phyloP scores from a whole-genome alignment of 2,113 vertebrate species.

The Paraplagusia blochii region DNA sequence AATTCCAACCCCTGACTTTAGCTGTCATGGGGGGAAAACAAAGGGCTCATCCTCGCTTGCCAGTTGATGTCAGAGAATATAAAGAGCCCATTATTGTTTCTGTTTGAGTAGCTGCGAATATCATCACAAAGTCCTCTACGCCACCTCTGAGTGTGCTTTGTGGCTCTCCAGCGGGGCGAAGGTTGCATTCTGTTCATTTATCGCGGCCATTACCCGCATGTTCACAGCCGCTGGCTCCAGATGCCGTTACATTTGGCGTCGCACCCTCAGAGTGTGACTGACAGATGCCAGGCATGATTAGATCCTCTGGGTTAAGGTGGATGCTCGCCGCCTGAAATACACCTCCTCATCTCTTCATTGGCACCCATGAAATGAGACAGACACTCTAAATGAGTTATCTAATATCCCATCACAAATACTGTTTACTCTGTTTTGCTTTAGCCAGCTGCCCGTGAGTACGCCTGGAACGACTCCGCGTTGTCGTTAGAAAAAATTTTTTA shows the following conservation, averaged over 20 bases:
- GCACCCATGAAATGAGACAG: slow-evolving; percentile 72
- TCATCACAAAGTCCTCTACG: slow-evolving; percentile 46
- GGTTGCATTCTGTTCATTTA: slow-evolving; percentile 49
- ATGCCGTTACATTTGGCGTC: slow-evolving; percentile 32
- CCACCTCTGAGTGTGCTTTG: slow-evolving; percentile 27
- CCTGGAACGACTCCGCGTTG: slow-evolving; percentile 25
- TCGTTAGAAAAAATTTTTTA: slow-evolving; percentile 39
- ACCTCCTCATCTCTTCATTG: slow-evolving; percentile 55
- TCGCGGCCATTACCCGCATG: slow-evolving; percentile 36
- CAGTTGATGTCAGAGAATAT: slow-evolving; percentile 51
- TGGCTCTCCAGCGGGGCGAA: slow-evolving; percentile 37
- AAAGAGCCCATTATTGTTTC: slow-evolving; percentile 56
- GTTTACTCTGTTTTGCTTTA: slow-evolving; percentile 59
- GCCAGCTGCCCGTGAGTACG: slow-evolving; percentile 36
- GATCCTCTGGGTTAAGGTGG: slow-evolving; percentile 49
- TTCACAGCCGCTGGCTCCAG: slow-evolving; percentile 33
- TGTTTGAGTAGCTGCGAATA: slow-evolving; percentile 51
- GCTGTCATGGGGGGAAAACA: slow-evolving; percentile 45
- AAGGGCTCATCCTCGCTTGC: slow-evolving; percentile 25
- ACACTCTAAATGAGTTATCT: slow-evolving; percentile 67
- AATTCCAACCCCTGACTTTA: slow-evolving; percentile 54
- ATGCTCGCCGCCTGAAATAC: slow-evolving; percentile 36
- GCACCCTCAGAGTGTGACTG: slow-evolving; percentile 63
- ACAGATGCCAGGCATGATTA: slow-evolving; percentile 73
- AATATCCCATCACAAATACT: slow-evolving; percentile 70